A percentile compares a stretch with the other conserved stretches of the same genome.
phyloP scores from a whole-genome alignment of 2,888 invertebrate genomes.

The Entomobrya multifasciata region DNA sequence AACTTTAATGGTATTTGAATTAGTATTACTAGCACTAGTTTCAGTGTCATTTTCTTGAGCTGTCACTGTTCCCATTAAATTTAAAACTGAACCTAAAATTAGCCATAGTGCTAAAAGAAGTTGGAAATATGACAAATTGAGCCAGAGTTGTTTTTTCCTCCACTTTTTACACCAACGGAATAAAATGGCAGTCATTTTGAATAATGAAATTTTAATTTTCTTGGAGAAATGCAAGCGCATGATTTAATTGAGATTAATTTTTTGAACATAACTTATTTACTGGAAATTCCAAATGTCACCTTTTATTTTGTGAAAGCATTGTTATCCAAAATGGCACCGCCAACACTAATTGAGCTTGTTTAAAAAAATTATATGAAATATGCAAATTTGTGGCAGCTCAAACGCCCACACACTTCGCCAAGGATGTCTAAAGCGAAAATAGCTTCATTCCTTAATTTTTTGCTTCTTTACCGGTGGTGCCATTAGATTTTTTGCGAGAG shows the following conservation, averaged over 20 bases:
- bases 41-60: conserved; percentile 10
- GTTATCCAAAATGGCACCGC: too few species aligned
- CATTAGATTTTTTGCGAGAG: background rate
- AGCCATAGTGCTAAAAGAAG: background rate
- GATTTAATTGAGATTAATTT: background rate
- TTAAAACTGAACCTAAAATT: background rate
- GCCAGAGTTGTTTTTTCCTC: background rate
- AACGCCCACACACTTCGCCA: background rate
- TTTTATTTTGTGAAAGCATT: too few species aligned
- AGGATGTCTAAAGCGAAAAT: background rate
- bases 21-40: background rate
- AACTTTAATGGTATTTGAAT: background rate
- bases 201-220: background rate
- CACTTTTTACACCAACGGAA: conserved; percentile 11
- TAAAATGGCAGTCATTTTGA: conserved; percentile 34
- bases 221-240: background rate
- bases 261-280: too few species aligned
- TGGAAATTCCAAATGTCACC: too few species aligned
- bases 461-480: too few species aligned
- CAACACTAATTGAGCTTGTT: too few species aligned
- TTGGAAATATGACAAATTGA: background rate
- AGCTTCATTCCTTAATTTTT: too few species aligned
- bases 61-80: background rate
- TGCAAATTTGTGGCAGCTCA: background rate
- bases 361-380: too few species aligned